phyloP scores from a whole-genome alignment of 2,797 vertebrate genomes.

The Anas flavirostris region DNA sequence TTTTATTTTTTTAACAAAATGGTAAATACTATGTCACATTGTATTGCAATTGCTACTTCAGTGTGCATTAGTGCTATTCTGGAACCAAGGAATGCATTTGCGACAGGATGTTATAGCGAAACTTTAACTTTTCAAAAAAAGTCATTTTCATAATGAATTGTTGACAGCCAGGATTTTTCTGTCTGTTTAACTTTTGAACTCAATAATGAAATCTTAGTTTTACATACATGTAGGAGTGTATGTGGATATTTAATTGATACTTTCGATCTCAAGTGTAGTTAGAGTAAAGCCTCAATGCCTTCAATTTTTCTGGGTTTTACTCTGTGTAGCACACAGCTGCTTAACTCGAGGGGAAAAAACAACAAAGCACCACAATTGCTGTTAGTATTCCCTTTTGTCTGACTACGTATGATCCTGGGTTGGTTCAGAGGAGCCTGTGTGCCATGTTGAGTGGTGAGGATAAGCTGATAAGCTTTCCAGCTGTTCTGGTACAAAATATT shows the following conservation, averaged over 20 bases:
- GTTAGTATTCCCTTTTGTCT: not conserved
- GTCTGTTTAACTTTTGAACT: not conserved
- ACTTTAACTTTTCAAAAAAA: not conserved
- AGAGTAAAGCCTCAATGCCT: not conserved
- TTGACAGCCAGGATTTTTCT: not conserved
- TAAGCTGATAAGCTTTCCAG: conserved; percentile 21
- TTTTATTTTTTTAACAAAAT: not conserved
- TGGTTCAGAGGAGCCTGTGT: not conserved
- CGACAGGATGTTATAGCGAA: not conserved
- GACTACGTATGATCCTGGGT: not conserved
- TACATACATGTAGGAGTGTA: not conserved
- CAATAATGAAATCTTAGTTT: not conserved
- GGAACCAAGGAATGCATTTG: not conserved
- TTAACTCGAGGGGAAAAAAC: not conserved
- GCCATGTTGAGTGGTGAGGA: not conserved
- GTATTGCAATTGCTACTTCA: not conserved
- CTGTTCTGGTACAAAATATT: conserved; percentile 15
- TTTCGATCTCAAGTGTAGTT: not conserved
- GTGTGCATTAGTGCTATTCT: not conserved
- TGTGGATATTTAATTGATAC: not conserved
- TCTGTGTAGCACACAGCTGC: not conserved
- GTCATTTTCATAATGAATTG: not conserved
- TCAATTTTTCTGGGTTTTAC: not conserved
- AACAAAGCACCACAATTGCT: not conserved
- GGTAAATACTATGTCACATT: not conserved